A percentile compares a stretch with the other conserved stretches of the same genome.
phyloP scores from a whole-genome alignment of 2,113 vertebrate species.

The Apeltes quadracus region DNA sequence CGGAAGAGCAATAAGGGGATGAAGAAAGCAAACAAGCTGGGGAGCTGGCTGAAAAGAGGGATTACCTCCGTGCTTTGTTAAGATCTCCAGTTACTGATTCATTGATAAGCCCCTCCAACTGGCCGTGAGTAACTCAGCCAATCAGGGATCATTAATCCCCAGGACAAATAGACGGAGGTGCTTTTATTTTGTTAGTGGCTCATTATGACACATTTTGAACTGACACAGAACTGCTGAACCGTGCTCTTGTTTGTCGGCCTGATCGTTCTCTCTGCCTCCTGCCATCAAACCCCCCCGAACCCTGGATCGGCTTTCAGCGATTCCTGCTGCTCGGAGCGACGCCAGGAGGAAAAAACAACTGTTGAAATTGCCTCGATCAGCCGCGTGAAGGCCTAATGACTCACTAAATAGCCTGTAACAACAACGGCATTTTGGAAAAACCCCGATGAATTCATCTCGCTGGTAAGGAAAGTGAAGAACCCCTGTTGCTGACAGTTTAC shows the following conservation, averaged over 20 bases:
- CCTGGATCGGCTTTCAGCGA: slow-evolving; percentile 7
- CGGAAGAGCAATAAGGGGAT: slow-evolving; percentile 37
- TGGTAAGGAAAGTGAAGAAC: slow-evolving; percentile 40
- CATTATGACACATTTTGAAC: slow-evolving; percentile 51
- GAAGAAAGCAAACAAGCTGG: slow-evolving; percentile 66
- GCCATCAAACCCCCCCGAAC: slow-evolving; percentile 13
- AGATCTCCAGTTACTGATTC: slow-evolving; percentile 66
- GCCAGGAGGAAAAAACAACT: slow-evolving; percentile 39
- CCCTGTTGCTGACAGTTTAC: slow-evolving; percentile 12
- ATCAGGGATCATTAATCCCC: slow-evolving; percentile 66
- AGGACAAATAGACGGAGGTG: slow-evolving; percentile 54
- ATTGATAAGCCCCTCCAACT: slow-evolving; percentile 71
- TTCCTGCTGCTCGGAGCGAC: slow-evolving; percentile 33
- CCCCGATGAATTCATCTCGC: slow-evolving; percentile 55
- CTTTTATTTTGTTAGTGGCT: slow-evolving; percentile 53
- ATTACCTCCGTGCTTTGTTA: slow-evolving; percentile 74
- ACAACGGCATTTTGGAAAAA: slow-evolving; percentile 39
- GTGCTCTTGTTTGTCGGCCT: not conserved
- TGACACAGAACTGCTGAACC: slow-evolving; percentile 30
- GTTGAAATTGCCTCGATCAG: slow-evolving; percentile 53
- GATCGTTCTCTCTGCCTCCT: slow-evolving; percentile 20
- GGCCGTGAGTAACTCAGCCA: slow-evolving; percentile 69
- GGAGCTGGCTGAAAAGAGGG: slow-evolving; percentile 62
- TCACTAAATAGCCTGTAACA: slow-evolving; percentile 55
- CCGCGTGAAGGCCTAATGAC: slow-evolving; percentile 52